These are phyloP conservation scores for Laspeyria flexula DNA, from an alignment of 2,888 invertebrate species.

Conservation along the genomic window DNA sequence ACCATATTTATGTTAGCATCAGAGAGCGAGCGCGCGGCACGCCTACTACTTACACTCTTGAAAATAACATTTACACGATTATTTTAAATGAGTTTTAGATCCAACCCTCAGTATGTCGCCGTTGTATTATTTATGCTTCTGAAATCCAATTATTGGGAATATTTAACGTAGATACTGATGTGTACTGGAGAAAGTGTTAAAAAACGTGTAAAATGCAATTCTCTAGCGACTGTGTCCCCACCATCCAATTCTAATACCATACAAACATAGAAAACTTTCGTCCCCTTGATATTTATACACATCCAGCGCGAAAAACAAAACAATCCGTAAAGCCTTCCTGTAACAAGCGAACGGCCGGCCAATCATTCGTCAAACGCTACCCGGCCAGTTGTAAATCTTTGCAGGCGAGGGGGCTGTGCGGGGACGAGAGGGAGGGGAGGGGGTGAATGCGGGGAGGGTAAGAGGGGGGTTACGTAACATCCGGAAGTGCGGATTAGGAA, in stretches of 20 bases:
- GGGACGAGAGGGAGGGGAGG: conserved; percentile 35
- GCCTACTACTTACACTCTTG: conserved; percentile 3
- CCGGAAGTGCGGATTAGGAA: conserved; percentile 87
- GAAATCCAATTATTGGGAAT: too few species aligned
- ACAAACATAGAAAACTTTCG: conserved; percentile 18
- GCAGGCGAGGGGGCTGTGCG: conserved; percentile 51
- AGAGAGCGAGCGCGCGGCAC: background rate
- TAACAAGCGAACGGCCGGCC: conserved; percentile 70
- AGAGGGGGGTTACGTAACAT: conserved; percentile 76
- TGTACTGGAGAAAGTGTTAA: background rate
- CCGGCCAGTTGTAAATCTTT: conserved; percentile 79
- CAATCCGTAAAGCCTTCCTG: conserved; percentile 65
- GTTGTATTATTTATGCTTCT: background rate
- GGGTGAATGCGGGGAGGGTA: conserved; percentile 38
- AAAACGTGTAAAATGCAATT: background rate
- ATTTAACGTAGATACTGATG: too few species aligned
- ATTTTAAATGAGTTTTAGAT: conserved; percentile 27
- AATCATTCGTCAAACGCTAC: conserved; percentile 81
- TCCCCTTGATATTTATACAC: conserved; percentile 41
- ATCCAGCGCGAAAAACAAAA: conserved; percentile 63
- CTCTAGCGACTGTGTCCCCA: conserved; percentile 4
- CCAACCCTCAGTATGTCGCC: conserved; percentile 16
- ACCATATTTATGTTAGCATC: background rate
- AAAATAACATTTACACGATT: background rate
- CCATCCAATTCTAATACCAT: conserved; percentile 1